These are phyloP conservation scores for Drosophila rufa DNA, from an alignment of 1,140 invertebrate genomes.

Conservation along the genomic window DNA sequence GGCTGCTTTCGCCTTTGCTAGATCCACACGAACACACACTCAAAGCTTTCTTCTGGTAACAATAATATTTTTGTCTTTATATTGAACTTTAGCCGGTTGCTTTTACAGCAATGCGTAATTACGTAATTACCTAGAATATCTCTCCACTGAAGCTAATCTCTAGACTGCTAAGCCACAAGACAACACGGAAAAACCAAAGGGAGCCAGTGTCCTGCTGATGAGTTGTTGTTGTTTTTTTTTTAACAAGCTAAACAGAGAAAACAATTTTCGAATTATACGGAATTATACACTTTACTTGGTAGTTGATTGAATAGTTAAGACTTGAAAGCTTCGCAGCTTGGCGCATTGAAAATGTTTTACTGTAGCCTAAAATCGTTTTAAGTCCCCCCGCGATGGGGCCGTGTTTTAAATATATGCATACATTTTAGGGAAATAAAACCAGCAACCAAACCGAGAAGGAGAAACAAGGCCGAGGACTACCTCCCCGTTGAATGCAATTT, in stretches of 20 bases:
- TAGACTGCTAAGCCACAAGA: conserved; percentile 73
- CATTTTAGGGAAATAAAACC: conserved; percentile 55
- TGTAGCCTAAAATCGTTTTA: conserved; percentile 77
- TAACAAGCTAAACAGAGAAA: conserved; percentile 24
- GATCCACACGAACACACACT: conserved; percentile 65
- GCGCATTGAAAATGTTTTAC: conserved; percentile 79
- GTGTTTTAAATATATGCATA: conserved; percentile 65
- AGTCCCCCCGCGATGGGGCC: conserved; percentile 33
- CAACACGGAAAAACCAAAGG: conserved; percentile 27
- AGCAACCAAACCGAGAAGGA: conserved; percentile 24
- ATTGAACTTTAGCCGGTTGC: conserved; percentile 64
- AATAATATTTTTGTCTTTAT: conserved; percentile 81
- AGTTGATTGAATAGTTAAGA: conserved; percentile 72
- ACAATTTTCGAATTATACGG: conserved; percentile 66
- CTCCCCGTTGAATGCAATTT: conserved; percentile 30
- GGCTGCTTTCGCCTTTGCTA: conserved; percentile 67
- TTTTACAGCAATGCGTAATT: conserved; percentile 72
- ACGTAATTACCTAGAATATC: conserved; percentile 57
- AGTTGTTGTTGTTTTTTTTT: conserved; percentile 61
- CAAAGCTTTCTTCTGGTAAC: conserved; percentile 83
- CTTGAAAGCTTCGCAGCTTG: conserved; percentile 71
- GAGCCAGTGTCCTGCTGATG: conserved; percentile 53
- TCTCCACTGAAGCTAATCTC: conserved; percentile 68
- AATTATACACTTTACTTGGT: conserved; percentile 74
- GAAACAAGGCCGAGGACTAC: conserved; percentile 17